Percentiles rank a stretch among this genome's conserved stretches.
phyloP scores from a whole-genome alignment of 1,140 invertebrate species.

The Yoshiicerus persimilis region DNA sequence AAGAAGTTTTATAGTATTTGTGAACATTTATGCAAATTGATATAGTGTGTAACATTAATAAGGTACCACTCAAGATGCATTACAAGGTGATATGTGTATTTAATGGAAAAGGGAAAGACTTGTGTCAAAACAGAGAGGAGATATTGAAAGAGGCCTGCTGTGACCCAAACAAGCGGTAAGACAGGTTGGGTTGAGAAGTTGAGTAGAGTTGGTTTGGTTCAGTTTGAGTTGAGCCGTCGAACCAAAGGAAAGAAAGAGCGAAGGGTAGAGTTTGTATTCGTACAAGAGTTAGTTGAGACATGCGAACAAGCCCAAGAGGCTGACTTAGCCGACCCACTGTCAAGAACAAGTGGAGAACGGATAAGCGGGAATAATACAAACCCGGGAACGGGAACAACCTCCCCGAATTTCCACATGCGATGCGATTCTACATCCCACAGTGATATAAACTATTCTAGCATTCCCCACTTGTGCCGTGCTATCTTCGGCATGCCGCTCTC shows the following conservation, averaged over 20 bases:
- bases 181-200: background rate
- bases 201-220: background rate
- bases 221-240: background rate
- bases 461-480: background rate
- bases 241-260: background rate
- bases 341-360: constrained; percentile 26
- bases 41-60: no score
- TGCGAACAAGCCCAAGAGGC: constrained; percentile 5
- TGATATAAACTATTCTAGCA: background rate
- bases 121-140: no score
- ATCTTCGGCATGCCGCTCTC: background rate
- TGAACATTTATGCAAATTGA: no score
- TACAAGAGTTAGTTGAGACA: background rate
- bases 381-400: constrained; percentile 28
- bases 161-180: no score
- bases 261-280: background rate
- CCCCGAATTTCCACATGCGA: constrained; percentile 26
- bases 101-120: no score
- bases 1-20: no score
- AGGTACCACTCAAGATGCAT: no score
- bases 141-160: background rate
- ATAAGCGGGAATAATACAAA: constrained; percentile 43
- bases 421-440: background rate
- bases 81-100: no score
- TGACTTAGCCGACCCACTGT: constrained; percentile 29